phyloP scores from a whole-genome alignment of 1,140 invertebrate genomes.

The Panagrolaimus sp. region DNA sequence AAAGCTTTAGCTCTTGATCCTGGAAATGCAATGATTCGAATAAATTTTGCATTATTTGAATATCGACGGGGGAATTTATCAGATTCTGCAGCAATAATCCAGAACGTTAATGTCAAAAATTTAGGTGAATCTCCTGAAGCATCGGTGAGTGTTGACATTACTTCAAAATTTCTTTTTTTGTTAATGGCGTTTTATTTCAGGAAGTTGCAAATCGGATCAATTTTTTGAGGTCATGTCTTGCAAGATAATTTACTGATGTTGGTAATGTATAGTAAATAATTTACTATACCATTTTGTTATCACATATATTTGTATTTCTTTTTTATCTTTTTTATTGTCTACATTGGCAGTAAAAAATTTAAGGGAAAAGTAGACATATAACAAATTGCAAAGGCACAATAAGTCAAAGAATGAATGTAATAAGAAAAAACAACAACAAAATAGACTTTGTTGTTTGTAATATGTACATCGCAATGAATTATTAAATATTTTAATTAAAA shows the following conservation, averaged over 20 bases:
- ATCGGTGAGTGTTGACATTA: neutral
- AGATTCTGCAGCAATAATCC: slow-evolving; percentile 4
- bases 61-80: slow-evolving; percentile 25
- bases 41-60: slow-evolving; percentile 41
- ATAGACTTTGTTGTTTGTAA: too few species aligned
- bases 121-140: neutral
- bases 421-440: too few species aligned
- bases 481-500: too few species aligned
- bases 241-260: neutral
- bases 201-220: neutral
- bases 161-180: neutral
- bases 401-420: too few species aligned
- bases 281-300: too few species aligned
- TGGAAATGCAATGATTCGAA: slow-evolving; percentile 27
- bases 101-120: neutral
- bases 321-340: too few species aligned
- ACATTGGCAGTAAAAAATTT: too few species aligned
- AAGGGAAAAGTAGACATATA: too few species aligned
- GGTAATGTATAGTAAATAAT: too few species aligned
- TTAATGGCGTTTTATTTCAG: neutral
- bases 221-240: neutral
- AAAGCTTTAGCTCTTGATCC: slow-evolving; percentile 29
- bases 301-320: too few species aligned
- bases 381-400: too few species aligned
- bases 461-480: too few species aligned